A percentile compares a stretch with the other conserved stretches of the same genome.
Conservation (phyloP, 1,140 invertebrate genomes). For the Caenorhabditis brenneri region DNA sequence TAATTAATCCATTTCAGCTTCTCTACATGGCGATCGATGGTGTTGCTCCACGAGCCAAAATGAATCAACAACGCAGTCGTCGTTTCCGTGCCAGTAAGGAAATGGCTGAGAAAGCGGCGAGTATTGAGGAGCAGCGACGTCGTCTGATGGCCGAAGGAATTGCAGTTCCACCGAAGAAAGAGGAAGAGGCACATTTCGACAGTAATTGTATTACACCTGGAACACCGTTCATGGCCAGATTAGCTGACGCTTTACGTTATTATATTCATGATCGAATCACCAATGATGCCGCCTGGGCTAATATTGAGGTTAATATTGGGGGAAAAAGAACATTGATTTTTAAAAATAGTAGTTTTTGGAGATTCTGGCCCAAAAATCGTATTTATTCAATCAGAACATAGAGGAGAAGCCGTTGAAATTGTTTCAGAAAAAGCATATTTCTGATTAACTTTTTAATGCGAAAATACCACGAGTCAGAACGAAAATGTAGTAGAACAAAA, state of each 20-base stretch:
- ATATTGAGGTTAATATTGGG: constrained; percentile 79
- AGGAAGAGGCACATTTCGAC: constrained; percentile 91
- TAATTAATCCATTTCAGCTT: constrained; percentile 72
- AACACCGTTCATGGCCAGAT: constrained; percentile 91
- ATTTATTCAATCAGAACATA: too few species aligned
- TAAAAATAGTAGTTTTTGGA: constrained; percentile 10
- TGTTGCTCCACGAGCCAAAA: constrained; percentile 79
- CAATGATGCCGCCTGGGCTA: constrained; percentile 91
- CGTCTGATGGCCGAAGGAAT: constrained; percentile 80
- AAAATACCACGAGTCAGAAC: too few species aligned
- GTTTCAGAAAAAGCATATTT: too few species aligned
- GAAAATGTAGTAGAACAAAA: too few species aligned
- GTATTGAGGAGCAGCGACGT: constrained; percentile 76
- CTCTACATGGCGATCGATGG: constrained; percentile 99
- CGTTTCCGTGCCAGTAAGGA: constrained; percentile 96
- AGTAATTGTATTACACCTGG: constrained; percentile 98
- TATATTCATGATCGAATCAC: constrained; percentile 93
- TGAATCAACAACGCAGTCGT: constrained; percentile 98
- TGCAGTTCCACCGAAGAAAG: constrained; percentile 85
- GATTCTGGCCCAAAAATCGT: too few species aligned
- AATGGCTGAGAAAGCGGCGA: constrained; percentile 84
- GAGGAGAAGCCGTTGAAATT: too few species aligned
- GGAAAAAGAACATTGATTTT: too few species aligned
- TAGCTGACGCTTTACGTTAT: constrained; percentile 91
- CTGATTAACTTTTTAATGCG: too few species aligned